Evolutionary conservation across 2,113 vertebrate genomes (phyloP).

Genomic region (Willisornis vidua): DNA sequence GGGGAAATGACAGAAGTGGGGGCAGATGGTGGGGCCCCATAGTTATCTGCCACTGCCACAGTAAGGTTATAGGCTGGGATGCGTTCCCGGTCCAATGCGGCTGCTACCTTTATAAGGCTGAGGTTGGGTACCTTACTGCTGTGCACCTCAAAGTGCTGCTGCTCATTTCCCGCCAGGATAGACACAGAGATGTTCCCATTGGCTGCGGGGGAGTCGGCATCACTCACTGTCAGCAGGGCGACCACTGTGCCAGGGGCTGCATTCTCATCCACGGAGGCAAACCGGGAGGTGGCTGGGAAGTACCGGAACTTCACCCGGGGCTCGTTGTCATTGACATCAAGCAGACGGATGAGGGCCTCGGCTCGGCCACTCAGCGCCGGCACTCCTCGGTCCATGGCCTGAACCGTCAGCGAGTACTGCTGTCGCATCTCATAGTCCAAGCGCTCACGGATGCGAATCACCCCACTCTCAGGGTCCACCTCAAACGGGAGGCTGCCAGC

Average conservation of each 20-base stretch:
- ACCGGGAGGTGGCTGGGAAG: slow-evolving; percentile 92
- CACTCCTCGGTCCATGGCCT: slow-evolving; percentile 87
- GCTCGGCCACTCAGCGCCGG: slow-evolving; percentile 89
- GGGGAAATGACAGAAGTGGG: background rate
- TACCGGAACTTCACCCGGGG: slow-evolving; percentile 93
- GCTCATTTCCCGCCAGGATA: slow-evolving; percentile 94
- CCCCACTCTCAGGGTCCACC: slow-evolving; percentile 90
- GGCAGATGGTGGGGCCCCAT: slow-evolving; percentile 22
- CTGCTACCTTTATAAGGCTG: slow-evolving; percentile 96
- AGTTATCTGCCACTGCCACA: slow-evolving; percentile 90
- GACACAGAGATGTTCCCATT: slow-evolving; percentile 97
- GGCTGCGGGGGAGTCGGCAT: slow-evolving; percentile 89
- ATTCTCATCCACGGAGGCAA: slow-evolving; percentile 95
- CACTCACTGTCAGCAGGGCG: slow-evolving; percentile 92
- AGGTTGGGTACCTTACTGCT: slow-evolving; percentile 95
- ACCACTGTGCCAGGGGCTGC: slow-evolving; percentile 94
- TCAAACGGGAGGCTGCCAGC: slow-evolving; percentile 86
- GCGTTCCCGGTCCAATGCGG: slow-evolving; percentile 91
- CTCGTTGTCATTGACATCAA: slow-evolving; percentile 96
- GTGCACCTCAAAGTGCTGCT: slow-evolving; percentile 95
- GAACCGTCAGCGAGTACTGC: slow-evolving; percentile 91
- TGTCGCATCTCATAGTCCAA: slow-evolving; percentile 88
- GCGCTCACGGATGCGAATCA: slow-evolving; percentile 86
- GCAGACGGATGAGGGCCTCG: slow-evolving; percentile 87
- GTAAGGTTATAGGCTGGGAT: slow-evolving; percentile 98